These are phyloP conservation scores for Sphaeridia pumilis DNA, from an alignment of 2,888 invertebrate genomes.

Conservation along the genomic window DNA sequence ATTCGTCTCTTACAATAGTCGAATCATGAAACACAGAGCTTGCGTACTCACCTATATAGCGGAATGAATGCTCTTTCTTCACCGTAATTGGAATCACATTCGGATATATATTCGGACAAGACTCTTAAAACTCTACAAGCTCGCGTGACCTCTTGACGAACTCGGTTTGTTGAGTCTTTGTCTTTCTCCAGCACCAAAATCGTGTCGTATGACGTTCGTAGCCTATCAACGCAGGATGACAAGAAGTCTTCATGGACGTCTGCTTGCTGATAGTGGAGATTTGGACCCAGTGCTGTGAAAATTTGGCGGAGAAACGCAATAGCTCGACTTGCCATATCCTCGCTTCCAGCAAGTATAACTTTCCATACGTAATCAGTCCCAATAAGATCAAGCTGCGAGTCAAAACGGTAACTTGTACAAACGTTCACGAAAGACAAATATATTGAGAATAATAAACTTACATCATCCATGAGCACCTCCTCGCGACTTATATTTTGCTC, in stretches of 20 bases:
- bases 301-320: conserved; percentile 85
- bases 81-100: conserved; percentile 79
- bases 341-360: conserved; percentile 63
- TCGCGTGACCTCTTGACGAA: conserved; percentile 59
- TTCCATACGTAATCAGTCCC: conserved; percentile 95
- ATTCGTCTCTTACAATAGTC: neutral
- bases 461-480: conserved; percentile 77
- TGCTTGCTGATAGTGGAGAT: conserved; percentile 61
- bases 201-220: conserved; percentile 75
- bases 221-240: conserved; percentile 77
- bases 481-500: conserved; percentile 73
- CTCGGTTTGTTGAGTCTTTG: conserved; percentile 44
- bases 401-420: too few species aligned
- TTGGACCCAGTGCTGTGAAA: conserved; percentile 82
- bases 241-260: conserved; percentile 87
- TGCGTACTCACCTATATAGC: conserved; percentile 54
- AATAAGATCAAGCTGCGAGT: conserved; percentile 65
- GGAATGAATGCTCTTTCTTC: conserved; percentile 83
- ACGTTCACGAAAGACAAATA: too few species aligned
- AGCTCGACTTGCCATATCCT: conserved; percentile 84
- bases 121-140: conserved; percentile 91
- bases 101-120: conserved; percentile 85
- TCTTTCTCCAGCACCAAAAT: conserved; percentile 53
- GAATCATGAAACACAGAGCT: too few species aligned
- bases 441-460: too few species aligned